Base-by-base conservation (phyloP, 2,888 invertebrate species). In the Amaurobius ferox region DNA sequence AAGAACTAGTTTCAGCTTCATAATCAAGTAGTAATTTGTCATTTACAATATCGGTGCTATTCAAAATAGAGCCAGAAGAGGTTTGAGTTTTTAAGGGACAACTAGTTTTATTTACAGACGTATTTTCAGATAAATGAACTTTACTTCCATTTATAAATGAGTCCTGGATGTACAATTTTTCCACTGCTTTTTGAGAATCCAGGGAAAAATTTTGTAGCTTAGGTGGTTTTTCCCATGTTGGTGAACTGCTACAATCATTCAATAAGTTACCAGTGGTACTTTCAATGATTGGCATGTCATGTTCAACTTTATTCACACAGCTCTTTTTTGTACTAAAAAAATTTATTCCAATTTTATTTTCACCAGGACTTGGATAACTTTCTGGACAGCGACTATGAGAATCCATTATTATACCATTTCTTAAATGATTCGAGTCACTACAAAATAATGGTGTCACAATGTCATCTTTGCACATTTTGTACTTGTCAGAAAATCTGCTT, bases 381-480 rank as follows among this genome's bases (percentile, higher is more conserved):
- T 23, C 55, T 5, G 23, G 3, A 6, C 23, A 55, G 2, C 30
- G 13, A 19, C 30, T 23, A 39, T 48, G 26, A 30, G 32, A 30
- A 61, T 19, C 44, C 81, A 76, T 76, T 16, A 68, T 76, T n/a
- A 68, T 48, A 62, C 26, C 35, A 0, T 77, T 66, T 35, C 48
- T 66, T 13, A 77, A 13, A n/a, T 48, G 55, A n/a, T 66, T 55
- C 23, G 77, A 44, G 19, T 71, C 66, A 29, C 66, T 77, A 77
- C 77, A 85, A 77, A 85, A 85, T 29, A 85, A 55, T 67, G 83
- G 48, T 23, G 44, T 23, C 19, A 35, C 64, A 32, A 66, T 71
- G 61, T 85, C 83, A 85, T 85, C 83, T 85, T 85, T 85, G 32
- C 83, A 85, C 83, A 85, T 85, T 78, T 85, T 85, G 83, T 71